Base-by-base conservation (phyloP, 2,888 invertebrate species). In the Tubulanus polymorphus region DNA sequence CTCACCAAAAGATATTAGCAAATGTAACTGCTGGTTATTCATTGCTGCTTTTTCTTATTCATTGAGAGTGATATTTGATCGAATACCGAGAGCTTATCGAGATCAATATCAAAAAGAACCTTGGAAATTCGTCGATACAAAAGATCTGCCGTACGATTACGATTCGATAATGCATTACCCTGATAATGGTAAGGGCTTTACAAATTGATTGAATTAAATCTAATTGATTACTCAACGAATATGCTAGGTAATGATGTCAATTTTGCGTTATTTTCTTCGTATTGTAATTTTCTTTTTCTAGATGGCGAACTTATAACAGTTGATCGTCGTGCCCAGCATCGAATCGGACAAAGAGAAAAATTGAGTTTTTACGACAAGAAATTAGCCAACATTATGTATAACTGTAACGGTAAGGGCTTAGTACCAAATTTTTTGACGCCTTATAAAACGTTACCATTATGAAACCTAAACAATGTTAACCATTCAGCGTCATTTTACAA, bases 301-400 rank as follows among this genome's bases (percentile, higher is more conserved):
- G 41, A 41, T 37, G 64, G 61, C 37, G 63, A 64, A 1, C 60
- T 66, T 8, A 56, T 63, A 1, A 59, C 64, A 2, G 57, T 48
- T 26, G 63, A 66, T 51, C 66, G 63, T 8, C 58, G 54, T 47
- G 50, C 59, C 30, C 65, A 68, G 26, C 45, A 63, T 3, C 50
- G 62, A 3, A 52, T 68, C 8, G 65, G 65, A n/a, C 55, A 51
- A 23, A 54, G 62, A n/a, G 51, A 37, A 25, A 49, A 41, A 0
- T 57, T 68, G 20, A 64, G 61, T 20, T 68, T 68, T 48, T 55
- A 64, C 15, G 67, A 68, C 53, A 57, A 53, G 28, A 66, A 64
- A 28, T 53, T 68, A 2, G 65, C 58, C 29, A 68, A 66, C 37
- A 54, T 37, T 26, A 60, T 68, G 61, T 68, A 68, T 55, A 45